Conservation (phyloP, 2,888 invertebrate genomes). For the Elegia similella region DNA sequence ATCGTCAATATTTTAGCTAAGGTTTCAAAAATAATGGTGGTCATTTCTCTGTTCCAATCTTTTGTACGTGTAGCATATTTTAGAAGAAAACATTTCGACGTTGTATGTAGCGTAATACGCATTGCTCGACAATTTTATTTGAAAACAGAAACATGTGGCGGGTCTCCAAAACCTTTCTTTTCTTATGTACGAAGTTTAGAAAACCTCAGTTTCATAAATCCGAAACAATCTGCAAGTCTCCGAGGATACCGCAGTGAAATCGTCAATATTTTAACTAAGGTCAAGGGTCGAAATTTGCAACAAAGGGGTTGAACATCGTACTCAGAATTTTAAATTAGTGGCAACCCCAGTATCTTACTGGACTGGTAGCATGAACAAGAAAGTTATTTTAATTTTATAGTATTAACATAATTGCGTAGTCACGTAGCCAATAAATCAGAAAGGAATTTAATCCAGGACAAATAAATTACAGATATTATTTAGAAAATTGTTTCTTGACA, state of each 20-base stretch:
- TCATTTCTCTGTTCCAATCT: constrained; percentile 7
- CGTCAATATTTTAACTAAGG: constrained; percentile 18
- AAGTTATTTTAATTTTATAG: constrained; percentile 5
- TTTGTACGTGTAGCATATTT: not conserved
- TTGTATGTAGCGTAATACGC: too few species aligned
- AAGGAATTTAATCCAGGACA: not conserved
- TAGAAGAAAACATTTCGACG: not conserved
- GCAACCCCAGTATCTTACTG: not conserved
- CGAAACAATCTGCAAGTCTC: constrained; percentile 12
- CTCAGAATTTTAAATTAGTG: constrained; percentile 18
- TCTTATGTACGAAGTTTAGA: not conserved
- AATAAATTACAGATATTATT: not conserved
- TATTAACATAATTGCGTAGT: constrained; percentile 1
- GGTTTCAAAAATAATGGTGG: constrained; percentile 4
- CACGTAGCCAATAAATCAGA: constrained; percentile 2
- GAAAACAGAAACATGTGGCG: too few species aligned
- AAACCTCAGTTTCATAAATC: constrained; percentile 14
- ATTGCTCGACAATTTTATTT: too few species aligned
- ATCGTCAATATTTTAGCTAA: too few species aligned
- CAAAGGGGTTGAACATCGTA: constrained; percentile 15
- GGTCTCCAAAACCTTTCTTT: too few species aligned
- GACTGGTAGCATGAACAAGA: not conserved
- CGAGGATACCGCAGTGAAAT: constrained; percentile 12
- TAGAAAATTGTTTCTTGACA: not conserved
- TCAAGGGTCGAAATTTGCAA: constrained; percentile 18